Evolutionary conservation across 2,113 vertebrate species (phyloP), one percentile per base, ranked within the genome.

Genomic region (Leiothrix lutea): DNA sequence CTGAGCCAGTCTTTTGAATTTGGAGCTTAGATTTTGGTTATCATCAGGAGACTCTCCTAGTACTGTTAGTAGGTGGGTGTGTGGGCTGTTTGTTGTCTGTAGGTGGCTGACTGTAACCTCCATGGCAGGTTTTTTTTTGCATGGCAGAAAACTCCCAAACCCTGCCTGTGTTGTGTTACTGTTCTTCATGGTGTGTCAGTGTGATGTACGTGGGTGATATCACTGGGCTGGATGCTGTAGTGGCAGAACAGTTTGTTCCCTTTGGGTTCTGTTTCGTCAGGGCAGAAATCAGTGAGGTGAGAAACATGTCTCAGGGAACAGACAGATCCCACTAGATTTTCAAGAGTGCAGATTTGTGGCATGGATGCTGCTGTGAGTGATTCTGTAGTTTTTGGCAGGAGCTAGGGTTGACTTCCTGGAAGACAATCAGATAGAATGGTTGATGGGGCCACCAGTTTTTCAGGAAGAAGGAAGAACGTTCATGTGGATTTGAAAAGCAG

Each of bases 121-220:
- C 12, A 18, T 47, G 44, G 16, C 38, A 35, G 56, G 22, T 24
- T 35, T 35, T 57, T 24, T 57, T 24, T 57, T 57, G 56, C 38
- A 60, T 45, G 45, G 42, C 12, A 56, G 15, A 82, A 81, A 81
- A 35, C 2, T 4, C 5, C 36, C 8, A 5, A 6, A 6, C 12
- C 15, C 3, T 31, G 44, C 13, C 7, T 0, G 2, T 13, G 19
- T 31, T 58, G 25, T 67, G 51, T 24, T 81, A 2, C 17, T 20
- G 42, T 65, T 80, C 26, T 54, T 84, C 3, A 1, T 51, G 23
- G 22, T 1, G 2, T n/a, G 6, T 33, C 19, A 42, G 25, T 50
- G 58, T 58, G 6, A 1, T 8, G 4, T 12, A 2, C 4, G 19
- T 53, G 36, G 5, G 18, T 29, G 56, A 18, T 80, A 3, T 40